These are phyloP conservation scores for Pseudomyrmex flavicornis DNA, from an alignment of 1,140 invertebrate genomes.

Conservation along the genomic window DNA sequence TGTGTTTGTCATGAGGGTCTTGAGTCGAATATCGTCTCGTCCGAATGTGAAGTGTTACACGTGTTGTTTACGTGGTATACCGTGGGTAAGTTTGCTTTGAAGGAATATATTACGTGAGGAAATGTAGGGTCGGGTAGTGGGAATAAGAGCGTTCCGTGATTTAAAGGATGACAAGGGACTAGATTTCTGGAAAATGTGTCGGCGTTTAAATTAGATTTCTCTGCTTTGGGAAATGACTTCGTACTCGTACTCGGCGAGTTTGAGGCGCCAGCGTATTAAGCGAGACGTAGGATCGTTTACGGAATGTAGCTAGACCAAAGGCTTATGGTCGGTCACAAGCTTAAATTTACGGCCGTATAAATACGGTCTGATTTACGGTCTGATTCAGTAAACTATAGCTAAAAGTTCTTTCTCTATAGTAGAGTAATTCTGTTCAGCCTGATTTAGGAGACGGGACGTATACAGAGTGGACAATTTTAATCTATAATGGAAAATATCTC, in stretches of 20 bases:
- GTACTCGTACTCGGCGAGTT: conserved; percentile 10
- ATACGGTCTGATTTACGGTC: conserved; percentile 17
- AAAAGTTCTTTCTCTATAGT: conserved; percentile 8
- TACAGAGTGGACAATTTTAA: neutral
- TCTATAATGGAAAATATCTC: too few species aligned
- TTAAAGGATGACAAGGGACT: neutral
- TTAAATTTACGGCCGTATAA: neutral
- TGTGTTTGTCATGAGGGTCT: too few species aligned
- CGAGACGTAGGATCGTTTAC: neutral
- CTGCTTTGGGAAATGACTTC: neutral
- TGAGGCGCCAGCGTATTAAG: neutral
- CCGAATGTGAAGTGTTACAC: too few species aligned
- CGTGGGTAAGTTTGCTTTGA: too few species aligned
- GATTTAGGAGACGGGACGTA: neutral
- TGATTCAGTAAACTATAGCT: neutral
- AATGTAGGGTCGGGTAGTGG: too few species aligned
- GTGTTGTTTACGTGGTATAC: too few species aligned
- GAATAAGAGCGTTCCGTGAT: too few species aligned
- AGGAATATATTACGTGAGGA: too few species aligned
- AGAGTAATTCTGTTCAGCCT: neutral
- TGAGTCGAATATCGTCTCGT: too few species aligned
- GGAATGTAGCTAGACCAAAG: neutral
- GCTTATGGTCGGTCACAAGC: neutral
- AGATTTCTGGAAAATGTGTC: neutral
- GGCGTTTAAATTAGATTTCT: neutral